These are phyloP conservation scores for Panagrolaimus sp. DNA, from an alignment of 1,140 invertebrate genomes.

Conservation along the genomic window DNA sequence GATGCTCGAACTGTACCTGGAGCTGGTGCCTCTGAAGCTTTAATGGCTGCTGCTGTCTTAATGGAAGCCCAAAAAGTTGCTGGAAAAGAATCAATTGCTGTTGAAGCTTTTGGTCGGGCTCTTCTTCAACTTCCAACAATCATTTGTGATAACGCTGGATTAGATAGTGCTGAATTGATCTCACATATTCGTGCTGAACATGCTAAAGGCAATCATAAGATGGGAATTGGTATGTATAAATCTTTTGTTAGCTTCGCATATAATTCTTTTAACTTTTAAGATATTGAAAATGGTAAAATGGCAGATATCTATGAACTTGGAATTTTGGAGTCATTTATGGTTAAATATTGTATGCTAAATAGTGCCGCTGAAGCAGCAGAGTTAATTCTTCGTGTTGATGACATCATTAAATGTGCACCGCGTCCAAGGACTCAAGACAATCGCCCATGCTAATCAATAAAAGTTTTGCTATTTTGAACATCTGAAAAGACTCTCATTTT, in stretches of 20 bases:
- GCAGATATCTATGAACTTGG: constrained; percentile 79
- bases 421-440: constrained; percentile 77
- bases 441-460: constrained; percentile 61
- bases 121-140: constrained; percentile 80
- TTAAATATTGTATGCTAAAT: constrained; percentile 87
- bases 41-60: constrained; percentile 87
- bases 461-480: neutral
- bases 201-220: constrained; percentile 70
- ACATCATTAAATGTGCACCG: constrained; percentile 90
- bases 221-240: constrained; percentile 74
- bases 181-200: constrained; percentile 83
- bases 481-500: constrained; percentile 18
- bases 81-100: constrained; percentile 93
- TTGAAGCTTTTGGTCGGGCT: constrained; percentile 89
- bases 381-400: constrained; percentile 86
- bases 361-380: constrained; percentile 95
- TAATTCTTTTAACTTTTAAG: constrained; percentile 54
- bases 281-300: constrained; percentile 60
- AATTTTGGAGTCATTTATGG: constrained; percentile 90
- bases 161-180: constrained; percentile 89
- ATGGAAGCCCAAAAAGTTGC: constrained; percentile 73
- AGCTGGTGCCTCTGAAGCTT: constrained; percentile 71
- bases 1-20: constrained; percentile 66
- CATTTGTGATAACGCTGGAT: constrained; percentile 96
- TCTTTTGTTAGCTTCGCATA: neutral